Evolutionary conservation across 2,888 invertebrate species (phyloP).

Genomic region (Apodemia zela): DNA sequence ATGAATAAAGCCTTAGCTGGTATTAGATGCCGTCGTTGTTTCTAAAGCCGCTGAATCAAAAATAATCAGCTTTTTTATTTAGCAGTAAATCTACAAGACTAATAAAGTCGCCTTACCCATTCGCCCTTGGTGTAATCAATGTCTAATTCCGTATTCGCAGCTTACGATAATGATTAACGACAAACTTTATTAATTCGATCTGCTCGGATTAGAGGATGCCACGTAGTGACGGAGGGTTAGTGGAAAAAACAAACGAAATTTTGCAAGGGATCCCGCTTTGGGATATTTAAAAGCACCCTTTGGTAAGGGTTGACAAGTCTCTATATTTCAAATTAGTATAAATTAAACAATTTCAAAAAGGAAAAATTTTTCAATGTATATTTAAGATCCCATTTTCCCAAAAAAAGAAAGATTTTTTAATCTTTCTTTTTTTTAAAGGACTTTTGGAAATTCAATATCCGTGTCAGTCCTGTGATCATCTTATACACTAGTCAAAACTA

Average conservation of each 20-base stretch:
- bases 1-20: neutral
- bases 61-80: constrained; percentile 45
- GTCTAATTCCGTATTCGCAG: constrained; percentile 73
- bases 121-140: constrained; percentile 68
- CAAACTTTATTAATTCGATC: constrained; percentile 77
- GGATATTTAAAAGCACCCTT: constrained; percentile 39
- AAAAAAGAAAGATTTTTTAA: too few relatives aligned
- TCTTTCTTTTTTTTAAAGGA: too few relatives aligned
- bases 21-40: constrained; percentile 19
- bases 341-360: too few relatives aligned
- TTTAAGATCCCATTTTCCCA: too few relatives aligned
- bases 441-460: too few relatives aligned
- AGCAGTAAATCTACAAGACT: constrained; percentile 50
- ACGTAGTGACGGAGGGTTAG: constrained; percentile 52
- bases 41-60: constrained; percentile 34
- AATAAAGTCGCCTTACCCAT: constrained; percentile 61
- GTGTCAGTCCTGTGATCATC: too few relatives aligned
- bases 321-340: too few relatives aligned
- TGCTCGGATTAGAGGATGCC: constrained; percentile 64
- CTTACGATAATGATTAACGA: constrained; percentile 79
- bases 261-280: constrained; percentile 54
- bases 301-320: constrained; percentile 38
- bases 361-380: too few relatives aligned
- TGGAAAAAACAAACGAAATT: constrained; percentile 73
- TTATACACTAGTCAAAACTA: too few relatives aligned